A percentile compares a stretch with the other conserved stretches of the same genome.
These are phyloP conservation scores for Aphrocallistes beatrix DNA, from an alignment of 37 sponge, comb jelly and placozoan species.

Conservation along the genomic window DNA sequence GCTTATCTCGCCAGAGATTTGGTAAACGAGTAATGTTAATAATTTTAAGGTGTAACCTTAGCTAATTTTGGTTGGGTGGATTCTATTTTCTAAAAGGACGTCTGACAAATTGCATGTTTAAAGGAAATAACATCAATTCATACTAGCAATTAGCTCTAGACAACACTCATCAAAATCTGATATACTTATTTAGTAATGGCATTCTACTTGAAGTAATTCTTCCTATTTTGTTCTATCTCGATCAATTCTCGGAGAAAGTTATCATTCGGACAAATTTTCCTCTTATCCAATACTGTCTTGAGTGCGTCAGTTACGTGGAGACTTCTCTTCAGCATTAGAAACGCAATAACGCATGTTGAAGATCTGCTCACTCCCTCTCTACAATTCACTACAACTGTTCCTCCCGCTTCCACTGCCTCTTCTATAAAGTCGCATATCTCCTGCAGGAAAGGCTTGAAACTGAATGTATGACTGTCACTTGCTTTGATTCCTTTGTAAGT, in stretches of 20 bases:
- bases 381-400: not conserved
- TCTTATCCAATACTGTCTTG: not conserved
- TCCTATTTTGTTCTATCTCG: not conserved
- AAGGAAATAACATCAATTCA: no score
- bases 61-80: no score
- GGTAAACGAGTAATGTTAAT: no score
- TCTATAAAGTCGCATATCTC: constrained; percentile 2
- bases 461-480: not conserved
- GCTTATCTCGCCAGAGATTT: no score
- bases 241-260: not conserved
- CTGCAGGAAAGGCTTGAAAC: not conserved
- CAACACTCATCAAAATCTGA: no score
- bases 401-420: not conserved
- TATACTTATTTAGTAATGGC: no score
- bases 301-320: not conserved
- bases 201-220: no score
- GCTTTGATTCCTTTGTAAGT: constrained; percentile 9
- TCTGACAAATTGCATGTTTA: no score
- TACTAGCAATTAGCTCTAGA: no score
- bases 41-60: no score
- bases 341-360: not conserved
- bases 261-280: not conserved
- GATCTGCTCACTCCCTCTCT: not conserved
- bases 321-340: not conserved
- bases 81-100: no score